Conservation (phyloP, 2,888 invertebrate genomes). For the Cepaea hortensis region DNA sequence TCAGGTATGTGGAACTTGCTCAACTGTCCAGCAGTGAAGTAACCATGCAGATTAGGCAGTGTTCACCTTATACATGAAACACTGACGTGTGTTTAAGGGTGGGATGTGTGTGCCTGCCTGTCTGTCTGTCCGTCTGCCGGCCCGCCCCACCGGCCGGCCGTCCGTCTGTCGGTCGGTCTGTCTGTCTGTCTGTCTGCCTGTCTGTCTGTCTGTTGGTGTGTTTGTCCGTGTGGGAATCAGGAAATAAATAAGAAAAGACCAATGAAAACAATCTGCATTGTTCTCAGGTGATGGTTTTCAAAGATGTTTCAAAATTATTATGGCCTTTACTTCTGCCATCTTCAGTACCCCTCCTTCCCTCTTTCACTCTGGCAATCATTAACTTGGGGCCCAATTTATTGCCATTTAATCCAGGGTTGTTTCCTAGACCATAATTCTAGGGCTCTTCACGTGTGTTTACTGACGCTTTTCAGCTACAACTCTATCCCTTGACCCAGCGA, state of each 20-base stretch:
- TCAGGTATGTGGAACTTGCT: too few species aligned
- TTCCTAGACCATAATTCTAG: slow-evolving; percentile 31
- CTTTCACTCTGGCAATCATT: slow-evolving; percentile 2
- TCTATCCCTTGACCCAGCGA: not conserved
- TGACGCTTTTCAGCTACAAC: slow-evolving; percentile 9
- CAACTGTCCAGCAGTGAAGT: too few species aligned
- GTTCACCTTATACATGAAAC: too few species aligned
- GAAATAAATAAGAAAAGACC: too few species aligned
- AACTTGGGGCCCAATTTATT: slow-evolving; percentile 25
- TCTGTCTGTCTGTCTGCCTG: not conserved
- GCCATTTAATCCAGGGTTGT: slow-evolving; percentile 6
- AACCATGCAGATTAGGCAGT: too few species aligned
- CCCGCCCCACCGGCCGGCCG: too few species aligned
- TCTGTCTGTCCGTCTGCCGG: too few species aligned
- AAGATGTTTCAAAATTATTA: not conserved
- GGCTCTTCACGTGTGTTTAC: slow-evolving; percentile 32
- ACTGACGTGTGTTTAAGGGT: too few species aligned
- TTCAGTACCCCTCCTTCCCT: not conserved
- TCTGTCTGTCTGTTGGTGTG: not conserved
- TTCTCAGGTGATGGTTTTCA: too few species aligned
- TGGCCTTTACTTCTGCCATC: not conserved
- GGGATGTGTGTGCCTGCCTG: not conserved
- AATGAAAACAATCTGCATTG: too few species aligned
- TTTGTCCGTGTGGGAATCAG: too few species aligned
- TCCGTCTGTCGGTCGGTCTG: not conserved